Base-by-base conservation (phyloP, 2,113 vertebrate genomes). In the Trinectes maculatus region DNA sequence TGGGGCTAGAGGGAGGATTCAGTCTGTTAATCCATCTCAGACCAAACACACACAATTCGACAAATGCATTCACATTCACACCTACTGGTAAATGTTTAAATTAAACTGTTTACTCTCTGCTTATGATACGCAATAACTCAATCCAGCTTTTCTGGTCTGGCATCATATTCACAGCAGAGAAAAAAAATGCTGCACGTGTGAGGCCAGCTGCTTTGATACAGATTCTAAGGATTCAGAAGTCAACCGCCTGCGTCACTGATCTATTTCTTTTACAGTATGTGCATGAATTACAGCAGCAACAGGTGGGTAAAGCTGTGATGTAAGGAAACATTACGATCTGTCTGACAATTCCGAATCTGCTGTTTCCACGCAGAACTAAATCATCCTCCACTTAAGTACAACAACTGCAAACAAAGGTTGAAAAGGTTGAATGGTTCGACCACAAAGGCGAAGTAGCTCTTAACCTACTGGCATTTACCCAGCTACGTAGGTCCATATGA, bases 401-500 rank as follows among this genome's bases (percentile, higher is more conserved):
- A 62, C 48, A 69, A 61, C 59, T 6, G 18, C 26, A 76, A 62
- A 66, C 55, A 82, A 79, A 79, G 56, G 77, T 71, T 61, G 64
- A 36, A 29, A 9, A 26, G 71, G 39, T 37, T 70, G 34, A 80
- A 4, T 36, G 55, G 46, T 42, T 62, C 36, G 43, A 37, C 36
- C 48, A 69, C 33, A 54, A 63, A 59, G 76, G 48, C 69, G 66
- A 62, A 69, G 63, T 18, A 47, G 69, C 71, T 74, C 70, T 42
- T 71, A 65, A 42, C 82, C 77, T 49, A 7, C 60, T 88, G 83
- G 84, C 80, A 75, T 78, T 76, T 64, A 68, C 59, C 72, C 80
- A 87, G 68, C 34, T 43, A 29, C 59, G 54, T 46, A 61, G 82
- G 78, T 89, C 85, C 87, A 84, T 74, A 78, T 18, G n/a, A 75